These are phyloP conservation scores for Lasioglossum marginatum DNA, from an alignment of 2,888 invertebrate species.

Conservation along the genomic window DNA sequence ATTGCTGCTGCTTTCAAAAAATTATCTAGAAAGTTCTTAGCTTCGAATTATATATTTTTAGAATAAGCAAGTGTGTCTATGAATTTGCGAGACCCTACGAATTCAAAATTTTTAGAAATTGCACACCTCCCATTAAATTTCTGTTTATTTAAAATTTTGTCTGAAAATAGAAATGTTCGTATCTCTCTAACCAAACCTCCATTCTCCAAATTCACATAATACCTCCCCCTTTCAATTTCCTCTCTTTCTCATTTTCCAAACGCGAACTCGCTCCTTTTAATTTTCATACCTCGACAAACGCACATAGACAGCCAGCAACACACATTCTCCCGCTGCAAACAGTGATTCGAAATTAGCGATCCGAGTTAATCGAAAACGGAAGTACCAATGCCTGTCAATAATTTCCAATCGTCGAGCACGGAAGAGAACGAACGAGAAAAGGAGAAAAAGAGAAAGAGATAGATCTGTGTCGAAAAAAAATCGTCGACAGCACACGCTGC, in stretches of 20 bases:
- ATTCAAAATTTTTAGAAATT: too few species aligned
- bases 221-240: not conserved
- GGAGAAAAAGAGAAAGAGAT: not conserved
- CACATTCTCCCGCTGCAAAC: not conserved
- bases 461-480: not conserved
- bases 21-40: not conserved
- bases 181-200: too few species aligned
- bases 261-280: not conserved
- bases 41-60: not conserved
- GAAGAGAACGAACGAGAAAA: not conserved
- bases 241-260: not conserved
- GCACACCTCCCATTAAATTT: too few species aligned
- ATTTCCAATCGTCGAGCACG: constrained; percentile 2
- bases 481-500: not conserved
- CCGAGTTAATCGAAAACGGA: constrained; percentile 1
- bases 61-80: too few species aligned
- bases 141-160: too few species aligned
- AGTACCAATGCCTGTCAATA: not conserved
- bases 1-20: not conserved
- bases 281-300: not conserved
- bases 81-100: too few species aligned
- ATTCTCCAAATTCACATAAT: too few species aligned
- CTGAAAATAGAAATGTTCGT: too few species aligned
- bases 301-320: not conserved
- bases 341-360: not conserved